Percentiles rank a stretch among this genome's conserved stretches.
phyloP scores from a whole-genome alignment of 1,140 invertebrate genomes.

The Ceratina australensis region DNA sequence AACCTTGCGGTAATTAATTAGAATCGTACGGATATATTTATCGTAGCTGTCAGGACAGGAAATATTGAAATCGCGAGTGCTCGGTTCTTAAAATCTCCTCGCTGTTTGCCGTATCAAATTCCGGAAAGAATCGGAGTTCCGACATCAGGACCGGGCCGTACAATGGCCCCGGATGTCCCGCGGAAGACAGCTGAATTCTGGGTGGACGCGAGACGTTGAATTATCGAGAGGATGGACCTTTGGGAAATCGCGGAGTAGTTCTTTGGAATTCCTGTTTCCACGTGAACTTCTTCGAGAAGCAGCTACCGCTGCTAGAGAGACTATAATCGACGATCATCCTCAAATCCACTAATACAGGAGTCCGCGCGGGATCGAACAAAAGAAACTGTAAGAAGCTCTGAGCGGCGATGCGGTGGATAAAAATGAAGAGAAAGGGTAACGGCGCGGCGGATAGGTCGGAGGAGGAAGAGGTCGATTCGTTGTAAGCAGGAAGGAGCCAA shows the following conservation, averaged over 20 bases:
- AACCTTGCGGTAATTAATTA: too few relatives aligned
- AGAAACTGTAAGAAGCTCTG: neutral
- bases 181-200: slow-evolving; percentile 55
- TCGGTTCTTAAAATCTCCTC: neutral
- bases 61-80: neutral
- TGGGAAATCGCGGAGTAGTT: slow-evolving; percentile 64
- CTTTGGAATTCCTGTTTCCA: slow-evolving; percentile 49
- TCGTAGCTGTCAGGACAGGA: too few relatives aligned
- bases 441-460: neutral
- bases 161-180: slow-evolving; percentile 43
- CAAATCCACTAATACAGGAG: slow-evolving; percentile 51
- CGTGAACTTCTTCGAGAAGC: slow-evolving; percentile 14
- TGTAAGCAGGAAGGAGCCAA: slow-evolving; percentile 40
- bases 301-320: slow-evolving; percentile 6
- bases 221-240: slow-evolving; percentile 56
- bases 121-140: slow-evolving; percentile 28
- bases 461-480: slow-evolving; percentile 32
- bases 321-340: slow-evolving; percentile 58
- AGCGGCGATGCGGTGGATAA: neutral
- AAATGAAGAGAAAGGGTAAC: neutral
- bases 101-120: slow-evolving; percentile 4
- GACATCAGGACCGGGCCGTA: neutral
- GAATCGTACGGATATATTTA: too few relatives aligned
- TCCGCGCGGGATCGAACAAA: slow-evolving; percentile 25
- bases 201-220: slow-evolving; percentile 54